Evolutionary conservation across 2,888 invertebrate species (phyloP), one percentile per base, ranked within the genome.

Genomic region (Calliopum simillimum): DNA sequence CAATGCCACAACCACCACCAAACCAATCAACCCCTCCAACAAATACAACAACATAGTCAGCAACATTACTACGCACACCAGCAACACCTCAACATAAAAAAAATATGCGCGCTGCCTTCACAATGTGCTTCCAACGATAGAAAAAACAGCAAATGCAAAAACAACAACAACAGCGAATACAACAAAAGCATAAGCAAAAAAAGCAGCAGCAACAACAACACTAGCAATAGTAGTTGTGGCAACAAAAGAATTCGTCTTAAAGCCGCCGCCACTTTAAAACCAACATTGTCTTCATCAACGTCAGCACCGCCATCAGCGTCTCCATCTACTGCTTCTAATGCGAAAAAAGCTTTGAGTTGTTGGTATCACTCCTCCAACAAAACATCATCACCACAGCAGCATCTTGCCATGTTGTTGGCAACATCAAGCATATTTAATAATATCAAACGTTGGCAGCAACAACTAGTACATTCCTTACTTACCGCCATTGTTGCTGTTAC

Each of bases 171-270:
- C 61, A 46, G 23, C 13, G 46, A 46, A 14, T 46, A 62, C 25
- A 62, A 5, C 61, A 61, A 59, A 33, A 61, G 12, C 47, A 47
- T 6, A 14, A 33, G 41, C 49, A 58, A 23, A 46, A 67, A 4
- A 58, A 58, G 23, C 56, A 58, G 19, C 66, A 51, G n/a, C 68
- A 49, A n/a, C 49, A 69, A 47, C 55, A 33, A 53, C 55, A 44
- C 13, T 19, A 14, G 33, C 58, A 70, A 23, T 46, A 67, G 14
- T 51, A 67, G 69, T 51, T 71, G 16, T 13, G 23, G n/a, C 21
- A 72, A 66, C 73, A 71, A 59, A 69, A 77, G 73, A 66, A 76
- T 68, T 63, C 66, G 19, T 55, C 43, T 44, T 59, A 65, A 69
- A 61, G 58, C 49, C 33, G 11, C 67, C 56, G n/a, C 62, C 33